Percentiles rank a stretch among this genome's conserved stretches.
Conservation (phyloP, 2,888 invertebrate genomes). For the Chelonus formosanus region DNA sequence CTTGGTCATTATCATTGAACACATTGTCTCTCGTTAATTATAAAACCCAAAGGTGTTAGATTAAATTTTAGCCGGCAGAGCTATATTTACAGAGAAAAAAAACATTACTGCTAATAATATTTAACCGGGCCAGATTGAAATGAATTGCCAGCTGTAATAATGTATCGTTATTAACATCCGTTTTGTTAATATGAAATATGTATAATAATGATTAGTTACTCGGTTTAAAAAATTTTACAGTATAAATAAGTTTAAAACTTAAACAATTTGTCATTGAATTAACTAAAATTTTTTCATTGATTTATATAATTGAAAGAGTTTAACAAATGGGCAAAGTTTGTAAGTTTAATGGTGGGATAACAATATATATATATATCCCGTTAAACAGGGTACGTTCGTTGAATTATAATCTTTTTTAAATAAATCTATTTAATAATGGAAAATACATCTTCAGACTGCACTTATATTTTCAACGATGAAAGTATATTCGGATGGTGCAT, state of each 20-base stretch:
- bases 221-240: no score
- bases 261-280: no score
- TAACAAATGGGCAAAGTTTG: no score
- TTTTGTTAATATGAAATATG: no score
- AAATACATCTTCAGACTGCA: conserved; percentile 36
- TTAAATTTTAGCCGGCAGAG: conserved; percentile 55
- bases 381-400: conserved; percentile 58
- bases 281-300: no score
- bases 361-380: conserved; percentile 34
- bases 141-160: no score
- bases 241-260: no score
- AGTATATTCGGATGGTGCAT: conserved; percentile 16
- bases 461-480: conserved; percentile 21
- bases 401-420: conserved; percentile 51
- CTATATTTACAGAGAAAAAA: conserved; percentile 48
- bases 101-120: conserved; percentile 12
- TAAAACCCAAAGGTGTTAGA: conserved; percentile 55
- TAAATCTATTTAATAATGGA: conserved; percentile 42
- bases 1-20: conserved; percentile 22
- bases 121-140: no score
- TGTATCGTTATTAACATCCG: no score
- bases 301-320: no score
- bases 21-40: conserved; percentile 45
- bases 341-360: no score
- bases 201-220: no score